These are phyloP conservation scores for Coenonympha arcania DNA, from an alignment of 2,888 invertebrate genomes.

Conservation along the genomic window DNA sequence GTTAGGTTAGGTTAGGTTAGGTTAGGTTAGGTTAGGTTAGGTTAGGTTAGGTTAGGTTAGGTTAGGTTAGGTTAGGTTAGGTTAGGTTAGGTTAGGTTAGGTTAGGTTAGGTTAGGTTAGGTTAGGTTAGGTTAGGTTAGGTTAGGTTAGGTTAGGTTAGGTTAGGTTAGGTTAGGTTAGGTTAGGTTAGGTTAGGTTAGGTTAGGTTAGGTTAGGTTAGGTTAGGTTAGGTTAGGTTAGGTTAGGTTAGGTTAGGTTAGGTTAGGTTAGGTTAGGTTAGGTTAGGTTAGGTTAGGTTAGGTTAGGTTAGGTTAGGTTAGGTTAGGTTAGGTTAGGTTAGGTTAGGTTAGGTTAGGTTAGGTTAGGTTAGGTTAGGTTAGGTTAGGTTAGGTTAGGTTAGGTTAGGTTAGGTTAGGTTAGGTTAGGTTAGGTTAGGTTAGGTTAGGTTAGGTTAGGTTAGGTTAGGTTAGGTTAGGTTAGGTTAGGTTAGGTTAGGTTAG, in stretches of 20 bases:
- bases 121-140: no score
- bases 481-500: constrained; percentile 34
- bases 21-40: no score
- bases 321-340: constrained; percentile 20
- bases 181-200: no score
- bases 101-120: no score
- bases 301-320: constrained; percentile 15
- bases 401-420: constrained; percentile 22
- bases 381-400: constrained; percentile 28
- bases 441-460: constrained; percentile 33
- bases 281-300: constrained; percentile 21
- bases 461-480: constrained; percentile 35
- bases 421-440: constrained; percentile 33
- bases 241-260: constrained; percentile 19
- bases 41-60: no score
- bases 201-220: no score
- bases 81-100: no score
- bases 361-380: constrained; percentile 26
- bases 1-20: no score
- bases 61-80: no score
- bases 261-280: constrained; percentile 22
- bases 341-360: constrained; percentile 21
- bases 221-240: no score
- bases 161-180: no score
- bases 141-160: no score